Base-by-base conservation (phyloP, 2,797 vertebrate genomes). In the Tamandua tetradactyla region DNA sequence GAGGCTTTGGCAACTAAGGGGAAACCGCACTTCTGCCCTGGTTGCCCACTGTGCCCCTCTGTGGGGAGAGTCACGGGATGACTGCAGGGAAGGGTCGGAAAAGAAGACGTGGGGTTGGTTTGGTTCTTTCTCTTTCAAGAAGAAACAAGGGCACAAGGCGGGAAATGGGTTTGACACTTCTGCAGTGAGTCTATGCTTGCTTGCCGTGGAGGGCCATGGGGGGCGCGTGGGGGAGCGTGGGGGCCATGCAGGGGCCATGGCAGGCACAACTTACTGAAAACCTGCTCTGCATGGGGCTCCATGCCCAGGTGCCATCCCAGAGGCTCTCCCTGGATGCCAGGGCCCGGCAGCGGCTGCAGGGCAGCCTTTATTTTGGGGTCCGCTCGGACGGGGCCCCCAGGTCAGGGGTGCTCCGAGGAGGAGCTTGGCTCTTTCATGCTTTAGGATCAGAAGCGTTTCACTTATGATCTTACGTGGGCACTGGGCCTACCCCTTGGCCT, bases 401-500 rank as follows among this genome's bases (percentile, higher is more conserved):
- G 49, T 37, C 75, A 44, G 42, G 75, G 80, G 62, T 2, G n/a
- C n/a, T n/a, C n/a, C 0, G 47, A 20, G 47, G 25, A 7, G 25
- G 18, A 35, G 4, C 47, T 23, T 57, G 76, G 64, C 57, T 1
- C 91, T 95, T 61, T 32, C 7, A 88, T 18, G 52, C 85, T 88
- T 40, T 72, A 61, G 95, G 93, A 93, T 84, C 86, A 91, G 91
- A 95, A 96, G 25, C 76, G n/a, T 75, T 61, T 95, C 94, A 61
- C 32, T 87, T n/a, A n/a, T n/a, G n/a, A n/a, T n/a, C n/a, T n/a
- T 52, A 89, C 44, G 55, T 75, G 91, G 32, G 37, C 71, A 23
- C 81, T 17, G n/a, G 64, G 91, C 72, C 47, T 87, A 5, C 42
- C 71, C 91, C 69, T 95, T 93, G 95, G 91, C 0, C 1, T 94